Percentiles rank a stretch among this genome's conserved stretches.
Evolutionary conservation across 2,797 vertebrate genomes (phyloP).

Genomic region (Leuciscus waleckii): DNA sequence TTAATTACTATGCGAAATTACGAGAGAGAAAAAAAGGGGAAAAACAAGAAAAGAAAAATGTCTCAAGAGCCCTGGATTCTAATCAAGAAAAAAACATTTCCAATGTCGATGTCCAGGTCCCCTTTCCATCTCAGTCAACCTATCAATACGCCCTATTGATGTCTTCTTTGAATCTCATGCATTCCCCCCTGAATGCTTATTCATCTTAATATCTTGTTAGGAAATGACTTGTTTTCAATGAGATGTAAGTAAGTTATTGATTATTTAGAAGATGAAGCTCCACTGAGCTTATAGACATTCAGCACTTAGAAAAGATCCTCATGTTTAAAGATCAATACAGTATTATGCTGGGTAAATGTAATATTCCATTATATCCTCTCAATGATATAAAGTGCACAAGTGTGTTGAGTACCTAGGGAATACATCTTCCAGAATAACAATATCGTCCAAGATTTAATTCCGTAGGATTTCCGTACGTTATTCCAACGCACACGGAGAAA

Average conservation of each 20-base stretch:
- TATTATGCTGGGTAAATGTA: slow-evolving; percentile 19
- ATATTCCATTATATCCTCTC: slow-evolving; percentile 31
- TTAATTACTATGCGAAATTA: neutral
- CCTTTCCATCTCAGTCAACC: neutral
- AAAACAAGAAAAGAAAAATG: neutral
- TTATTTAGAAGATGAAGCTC: neutral
- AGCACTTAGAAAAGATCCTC: neutral
- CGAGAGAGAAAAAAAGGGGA: neutral
- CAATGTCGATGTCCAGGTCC: neutral
- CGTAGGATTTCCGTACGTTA: neutral
- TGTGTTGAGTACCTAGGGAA: neutral
- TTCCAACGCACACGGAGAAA: neutral
- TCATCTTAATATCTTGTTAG: slow-evolving; percentile 12
- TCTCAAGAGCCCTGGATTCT: neutral
- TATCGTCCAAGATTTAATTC: neutral
- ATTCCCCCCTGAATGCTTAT: neutral
- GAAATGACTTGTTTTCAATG: neutral
- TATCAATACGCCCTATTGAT: neutral
- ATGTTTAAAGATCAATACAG: slow-evolving; percentile 25
- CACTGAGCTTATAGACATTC: neutral
- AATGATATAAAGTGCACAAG: slow-evolving; percentile 6
- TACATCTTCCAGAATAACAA: neutral
- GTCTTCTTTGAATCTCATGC: neutral
- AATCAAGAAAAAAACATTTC: neutral
- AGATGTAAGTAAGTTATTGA: slow-evolving; percentile 29